Base-by-base conservation (phyloP, 1,140 invertebrate species). In the Trichonephila clavipes region DNA sequence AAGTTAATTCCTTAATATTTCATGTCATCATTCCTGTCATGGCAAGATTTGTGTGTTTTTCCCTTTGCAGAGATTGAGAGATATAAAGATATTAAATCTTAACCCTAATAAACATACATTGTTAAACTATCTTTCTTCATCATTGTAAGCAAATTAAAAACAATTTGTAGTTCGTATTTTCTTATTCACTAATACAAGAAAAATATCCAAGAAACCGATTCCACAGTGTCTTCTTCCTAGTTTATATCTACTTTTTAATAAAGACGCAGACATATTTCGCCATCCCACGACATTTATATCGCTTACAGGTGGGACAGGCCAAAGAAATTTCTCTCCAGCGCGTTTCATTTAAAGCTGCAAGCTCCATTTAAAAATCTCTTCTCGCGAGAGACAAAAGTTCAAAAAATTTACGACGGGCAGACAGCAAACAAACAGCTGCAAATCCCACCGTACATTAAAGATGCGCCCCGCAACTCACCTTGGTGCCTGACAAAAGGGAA, bases 361-460 rank as follows among this genome's bases (percentile, higher is more conserved):
- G 21, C 34, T 69, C 87, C 62, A 72, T 72, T 88, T 88, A 72
- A 88, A 88, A 88, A 66, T 69, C 62, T 88, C 87, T 72, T 88
- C 64, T 40, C 59, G 16, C n/a, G 40, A 34, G n/a, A 81, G 8
- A 64, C 58, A 81, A 77, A 90, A 77, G 58, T 81, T n/a, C 24
- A 19, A 51, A 90, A 91, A 91, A 91, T 83, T 83, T 91, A 83
- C 83, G 83, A 77, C 77, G 83, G 28, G 18, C 66, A 28, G 21
- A 12, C 28, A 58, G 16, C 77, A 82, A 83, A 91, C 89, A 91
- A 91, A 91, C 89, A 91, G 51, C 89, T 91, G 89, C 77, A 34
- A 69, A 24, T 34, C 59, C 19, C 69, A 28, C 69, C 69, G 19
- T 51, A 61, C 85, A 87, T 62, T 61, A 87, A 61, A 61, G 51